phyloP scores from a whole-genome alignment of 30 jellyfish, hydroid and myxozoan genomes.

The Pelagia noctiluca region DNA sequence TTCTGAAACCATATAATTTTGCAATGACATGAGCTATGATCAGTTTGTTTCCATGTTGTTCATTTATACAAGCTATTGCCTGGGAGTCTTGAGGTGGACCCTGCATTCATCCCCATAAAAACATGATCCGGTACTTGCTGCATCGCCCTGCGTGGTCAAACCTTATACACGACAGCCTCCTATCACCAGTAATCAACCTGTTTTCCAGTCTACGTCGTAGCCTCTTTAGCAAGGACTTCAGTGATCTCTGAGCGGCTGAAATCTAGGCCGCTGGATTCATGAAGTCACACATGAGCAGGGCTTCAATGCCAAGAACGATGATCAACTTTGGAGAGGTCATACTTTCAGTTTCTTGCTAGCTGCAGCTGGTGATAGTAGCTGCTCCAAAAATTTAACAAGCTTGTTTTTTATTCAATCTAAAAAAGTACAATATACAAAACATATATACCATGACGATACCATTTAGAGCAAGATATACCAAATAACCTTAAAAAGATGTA shows the following conservation, averaged over 20 bases:
- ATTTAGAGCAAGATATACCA: neutral
- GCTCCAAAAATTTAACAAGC: neutral
- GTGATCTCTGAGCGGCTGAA: slow-evolving; percentile 30
- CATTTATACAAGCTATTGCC: neutral
- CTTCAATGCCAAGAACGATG: neutral
- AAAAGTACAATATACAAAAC: neutral
- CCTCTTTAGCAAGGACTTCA: slow-evolving; percentile 52
- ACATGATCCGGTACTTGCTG: slow-evolving; percentile 49
- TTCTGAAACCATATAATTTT: no score
- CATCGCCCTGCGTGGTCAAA: slow-evolving; percentile 54
- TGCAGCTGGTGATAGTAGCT: neutral
- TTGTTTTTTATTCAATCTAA: no score
- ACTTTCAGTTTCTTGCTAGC: neutral
- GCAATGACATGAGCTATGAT: no score
- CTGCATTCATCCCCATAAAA: slow-evolving; percentile 42
- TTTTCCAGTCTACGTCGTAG: slow-evolving; percentile 31
- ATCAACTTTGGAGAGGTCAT: neutral
- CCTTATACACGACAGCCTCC: slow-evolving; percentile 57
- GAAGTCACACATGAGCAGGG: neutral
- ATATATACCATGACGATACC: neutral
- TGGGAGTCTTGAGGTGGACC: neutral
- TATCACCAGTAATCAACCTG: slow-evolving; percentile 53
- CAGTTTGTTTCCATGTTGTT: neutral
- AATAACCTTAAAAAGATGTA: neutral
- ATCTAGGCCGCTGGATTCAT: slow-evolving; percentile 28